Evolutionary conservation across 1,140 invertebrate species (phyloP).

Genomic region (Aphelinus atriplicis): DNA sequence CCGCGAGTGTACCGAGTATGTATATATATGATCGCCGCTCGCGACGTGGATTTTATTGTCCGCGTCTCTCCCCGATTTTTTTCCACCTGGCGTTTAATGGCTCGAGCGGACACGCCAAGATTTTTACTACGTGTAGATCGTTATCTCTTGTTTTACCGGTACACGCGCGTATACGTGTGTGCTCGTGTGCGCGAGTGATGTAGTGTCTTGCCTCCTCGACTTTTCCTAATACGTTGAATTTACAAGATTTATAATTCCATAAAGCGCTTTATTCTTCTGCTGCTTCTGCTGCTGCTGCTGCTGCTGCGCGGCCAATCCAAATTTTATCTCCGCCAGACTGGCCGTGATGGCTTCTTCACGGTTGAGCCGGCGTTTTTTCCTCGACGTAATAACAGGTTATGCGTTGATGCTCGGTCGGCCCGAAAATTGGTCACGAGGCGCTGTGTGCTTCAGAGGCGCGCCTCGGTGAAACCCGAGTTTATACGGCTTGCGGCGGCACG

Average conservation of each 20-base stretch:
- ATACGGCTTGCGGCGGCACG: too few relatives aligned
- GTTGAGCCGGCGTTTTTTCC: conserved; percentile 4
- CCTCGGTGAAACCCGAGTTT: too few relatives aligned
- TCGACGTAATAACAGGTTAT: conserved; percentile 31
- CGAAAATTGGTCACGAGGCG: conserved; percentile 18
- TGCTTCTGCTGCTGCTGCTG: too few relatives aligned
- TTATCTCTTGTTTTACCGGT: conserved; percentile 30
- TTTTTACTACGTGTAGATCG: conserved; percentile 37
- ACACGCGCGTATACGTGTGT: too few relatives aligned
- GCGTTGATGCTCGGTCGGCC: not conserved
- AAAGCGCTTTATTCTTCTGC: not conserved
- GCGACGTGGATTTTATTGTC: conserved; percentile 36
- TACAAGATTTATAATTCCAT: conserved; percentile 35
- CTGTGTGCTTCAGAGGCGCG: not conserved
- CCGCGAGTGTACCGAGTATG: not conserved
- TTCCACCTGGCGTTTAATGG: conserved; percentile 9
- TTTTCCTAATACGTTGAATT: conserved; percentile 37
- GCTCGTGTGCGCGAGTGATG: not conserved
- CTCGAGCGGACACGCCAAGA: not conserved
- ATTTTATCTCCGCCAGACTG: conserved; percentile 20
- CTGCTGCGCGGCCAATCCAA: not conserved
- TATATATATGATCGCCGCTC: too few relatives aligned
- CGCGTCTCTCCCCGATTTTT: too few relatives aligned
- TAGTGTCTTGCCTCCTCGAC: conserved; percentile 17
- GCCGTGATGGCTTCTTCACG: conserved; percentile 24